Base-by-base conservation (phyloP, 2,888 invertebrate species). In the Tricholauxania praeusta region DNA sequence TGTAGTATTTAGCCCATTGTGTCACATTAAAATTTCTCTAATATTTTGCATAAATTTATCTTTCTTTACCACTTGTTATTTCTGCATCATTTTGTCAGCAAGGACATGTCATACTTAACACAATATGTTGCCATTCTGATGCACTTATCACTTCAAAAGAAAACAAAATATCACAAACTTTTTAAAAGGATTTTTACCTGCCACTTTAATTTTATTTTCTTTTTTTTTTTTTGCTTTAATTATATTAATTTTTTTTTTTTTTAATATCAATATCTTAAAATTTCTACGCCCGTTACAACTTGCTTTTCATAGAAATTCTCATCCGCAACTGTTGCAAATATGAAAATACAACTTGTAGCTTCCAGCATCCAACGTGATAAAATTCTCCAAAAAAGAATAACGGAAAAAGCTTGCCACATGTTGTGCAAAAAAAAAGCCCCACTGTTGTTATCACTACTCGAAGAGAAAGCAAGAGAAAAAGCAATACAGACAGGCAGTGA, bases 281-380 rank as follows among this genome's bases (percentile, higher is more conserved):
- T 64, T 55, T 57, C 28, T 22, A 6, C 64, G 22, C 12, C 67
- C 67, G 67, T 15, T 1, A 10, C 22, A 51, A 51, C 70, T 52
- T 63, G 28, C 63, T 62, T 8, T 53, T 47, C 53, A 47, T 53
- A 52, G 62, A 70, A 62, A 51, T 17, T 62, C 70, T 63, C 62
- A 52, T 32, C 63, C 62, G 70, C 70, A 70, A 63, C 70, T 70
- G 70, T 70, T 70, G 70, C 62, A 32, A 47, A 39, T 14, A 51
- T 22, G 3, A n/a, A 32, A 19, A 28, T 70, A 19, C 69, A 70
- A 70, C 69, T 70, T 70, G 69, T 70, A 62, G 69, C 69, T 62
- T 70, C 60, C 69, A 59, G 59, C 68, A 62, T 60, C n/a, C 49
- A 59, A 68, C 59, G 59, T 48, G 60, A 17, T 28, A 62, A 48